A percentile compares a stretch with the other conserved stretches of the same genome.
Evolutionary conservation across 2,113 vertebrate genomes (phyloP).

Genomic region (Hydrolagus affinis): DNA sequence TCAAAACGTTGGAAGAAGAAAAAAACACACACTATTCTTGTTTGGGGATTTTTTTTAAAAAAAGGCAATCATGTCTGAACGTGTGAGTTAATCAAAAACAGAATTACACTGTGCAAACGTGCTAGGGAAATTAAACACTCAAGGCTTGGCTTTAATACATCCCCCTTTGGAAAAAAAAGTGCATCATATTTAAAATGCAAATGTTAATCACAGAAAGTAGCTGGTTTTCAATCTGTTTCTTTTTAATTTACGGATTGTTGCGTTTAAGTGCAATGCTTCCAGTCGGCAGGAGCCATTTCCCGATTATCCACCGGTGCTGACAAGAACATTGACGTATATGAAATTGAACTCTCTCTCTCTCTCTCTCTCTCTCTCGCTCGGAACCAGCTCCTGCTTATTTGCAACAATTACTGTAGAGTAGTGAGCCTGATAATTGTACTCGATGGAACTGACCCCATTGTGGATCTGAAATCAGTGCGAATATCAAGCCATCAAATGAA

Average conservation of each 20-base stretch:
- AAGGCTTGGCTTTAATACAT: background rate
- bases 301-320: background rate
- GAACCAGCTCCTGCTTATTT: background rate
- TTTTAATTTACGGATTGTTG: background rate
- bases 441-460: no score
- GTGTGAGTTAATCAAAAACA: background rate
- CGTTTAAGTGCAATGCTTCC: background rate
- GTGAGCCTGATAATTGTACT: no score
- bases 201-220: background rate
- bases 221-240: background rate
- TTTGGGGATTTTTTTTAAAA: no score
- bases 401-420: background rate
- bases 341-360: background rate
- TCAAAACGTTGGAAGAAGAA: no score
- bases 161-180: background rate
- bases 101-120: background rate
- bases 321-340: background rate
- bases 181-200: background rate
- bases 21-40: no score
- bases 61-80: no score
- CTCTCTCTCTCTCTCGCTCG: background rate
- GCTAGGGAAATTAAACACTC: background rate
- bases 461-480: no score
- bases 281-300: background rate
- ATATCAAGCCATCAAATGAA: no score